Evolutionary conservation across 2,888 invertebrate species (phyloP), one percentile per base, ranked within the genome.

Genomic region (Sinelater perroti): DNA sequence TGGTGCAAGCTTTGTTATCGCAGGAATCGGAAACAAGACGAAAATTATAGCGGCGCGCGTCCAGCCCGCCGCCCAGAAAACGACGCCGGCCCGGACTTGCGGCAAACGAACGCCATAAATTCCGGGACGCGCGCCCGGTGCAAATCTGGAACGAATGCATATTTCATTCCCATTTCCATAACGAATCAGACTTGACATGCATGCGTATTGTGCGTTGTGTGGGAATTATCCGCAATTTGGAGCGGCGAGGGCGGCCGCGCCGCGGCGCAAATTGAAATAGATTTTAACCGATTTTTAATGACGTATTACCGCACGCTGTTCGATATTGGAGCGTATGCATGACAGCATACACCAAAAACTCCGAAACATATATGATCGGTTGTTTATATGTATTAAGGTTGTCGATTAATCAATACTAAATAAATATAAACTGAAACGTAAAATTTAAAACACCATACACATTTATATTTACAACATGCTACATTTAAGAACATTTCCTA

Each of bases 131-230:
- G 55, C 40, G 53, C 47, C 57, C 61, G 56, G 59, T 58, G 60
- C 64, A 65, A 66, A 65, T 65, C 63, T 67, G 47, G 65, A 65
- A 59, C 67, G 66, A 65, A 67, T 67, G 59, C 63, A 68, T 67
- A 65, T 69, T 67, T 67, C 67, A 67, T 65, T 60, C 57, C 42
- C 50, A 67, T 69, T 67, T 65, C 66, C 67, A 67, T 67, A 67
- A 67, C 67, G 63, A 66, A 65, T 62, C 63, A 60, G 52, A 63
- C 66, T 61, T 59, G 65, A 65, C 65, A 63, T 63, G 66, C 66
- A 67, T 67, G 65, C 67, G 56, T 59, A 67, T 65, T 61, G 54
- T 56, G 46, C 35, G 44, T 28, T 50, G 38, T 55, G 44, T 36
- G 36, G 30, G 40, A 33, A n/a, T n/a, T n/a, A n/a, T n/a, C n/a